Conservation (phyloP, 2,888 invertebrate species). For the Acrobasis repandana region DNA sequence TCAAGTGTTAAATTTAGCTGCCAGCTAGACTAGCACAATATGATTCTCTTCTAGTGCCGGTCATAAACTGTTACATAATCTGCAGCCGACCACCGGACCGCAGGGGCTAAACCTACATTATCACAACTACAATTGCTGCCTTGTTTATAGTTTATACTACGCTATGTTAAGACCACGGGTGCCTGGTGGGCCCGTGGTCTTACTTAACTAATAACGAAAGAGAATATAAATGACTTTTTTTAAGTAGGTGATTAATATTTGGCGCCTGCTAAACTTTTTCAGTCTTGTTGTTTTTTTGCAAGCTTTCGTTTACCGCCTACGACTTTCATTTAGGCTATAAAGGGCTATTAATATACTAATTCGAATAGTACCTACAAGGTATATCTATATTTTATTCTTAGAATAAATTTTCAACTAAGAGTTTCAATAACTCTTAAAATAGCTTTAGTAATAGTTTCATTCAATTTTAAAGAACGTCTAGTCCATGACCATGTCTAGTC, state of each 20-base stretch:
- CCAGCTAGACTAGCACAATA: background rate
- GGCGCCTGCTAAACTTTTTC: background rate
- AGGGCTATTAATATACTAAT: too few species aligned
- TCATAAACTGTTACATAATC: background rate
- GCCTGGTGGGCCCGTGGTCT: background rate
- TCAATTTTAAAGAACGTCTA: too few species aligned
- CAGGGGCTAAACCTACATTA: background rate
- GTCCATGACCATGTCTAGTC: too few species aligned
- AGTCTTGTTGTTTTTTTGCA: background rate
- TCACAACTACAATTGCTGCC: background rate
- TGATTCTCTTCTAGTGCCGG: background rate
- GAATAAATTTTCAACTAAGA: too few species aligned
- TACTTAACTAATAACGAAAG: background rate
- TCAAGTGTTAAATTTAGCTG: too few species aligned
- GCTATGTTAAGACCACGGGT: too few species aligned
- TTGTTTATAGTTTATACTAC: background rate
- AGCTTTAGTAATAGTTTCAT: too few species aligned
- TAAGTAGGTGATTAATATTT: background rate
- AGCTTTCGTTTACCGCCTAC: background rate
- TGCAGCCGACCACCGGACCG: slow-evolving; percentile 1
- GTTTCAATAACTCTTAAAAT: too few species aligned
- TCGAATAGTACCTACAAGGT: too few species aligned
- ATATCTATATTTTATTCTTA: too few species aligned
- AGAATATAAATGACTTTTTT: background rate
- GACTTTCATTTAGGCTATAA: background rate